Conservation (phyloP, 2,797 vertebrate genomes). For the Buceros bicornis region DNA sequence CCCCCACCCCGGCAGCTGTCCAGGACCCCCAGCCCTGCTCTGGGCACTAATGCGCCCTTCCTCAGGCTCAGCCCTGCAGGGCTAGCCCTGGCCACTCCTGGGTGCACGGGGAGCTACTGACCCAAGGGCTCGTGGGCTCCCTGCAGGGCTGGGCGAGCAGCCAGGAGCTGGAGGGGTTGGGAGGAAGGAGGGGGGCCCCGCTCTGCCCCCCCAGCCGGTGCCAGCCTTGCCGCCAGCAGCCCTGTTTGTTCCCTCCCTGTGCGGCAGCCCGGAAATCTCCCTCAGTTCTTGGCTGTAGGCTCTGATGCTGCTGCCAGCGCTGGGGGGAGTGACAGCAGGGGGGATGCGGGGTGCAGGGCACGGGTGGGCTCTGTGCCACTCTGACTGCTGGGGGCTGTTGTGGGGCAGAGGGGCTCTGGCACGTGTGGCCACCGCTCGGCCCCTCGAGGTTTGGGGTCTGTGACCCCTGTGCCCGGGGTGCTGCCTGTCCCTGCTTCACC, state of each 20-base stretch:
- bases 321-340: accelerated
- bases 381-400: not conserved
- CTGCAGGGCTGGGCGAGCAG: not conserved
- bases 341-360: not conserved
- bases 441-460: not conserved
- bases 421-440: accelerated
- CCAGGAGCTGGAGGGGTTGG: not conserved
- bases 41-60: accelerated
- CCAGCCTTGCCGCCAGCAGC: constrained; percentile 18
- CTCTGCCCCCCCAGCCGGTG: not conserved
- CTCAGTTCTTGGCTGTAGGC: not conserved
- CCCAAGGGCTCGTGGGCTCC: not conserved
- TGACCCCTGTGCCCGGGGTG: accelerated
- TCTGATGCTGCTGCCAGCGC: not conserved
- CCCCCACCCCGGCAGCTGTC: not conserved
- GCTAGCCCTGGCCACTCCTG: not conserved
- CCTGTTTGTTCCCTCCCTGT: not conserved
- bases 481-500: not conserved
- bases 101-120: accelerated
- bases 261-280: not conserved
- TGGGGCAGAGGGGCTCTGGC: not conserved
- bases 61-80: not conserved
- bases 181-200: not conserved
- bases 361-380: not conserved
- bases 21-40: not conserved